Conservation (phyloP, 2,113 vertebrate genomes). For the Misgurnus mizolepis region DNA sequence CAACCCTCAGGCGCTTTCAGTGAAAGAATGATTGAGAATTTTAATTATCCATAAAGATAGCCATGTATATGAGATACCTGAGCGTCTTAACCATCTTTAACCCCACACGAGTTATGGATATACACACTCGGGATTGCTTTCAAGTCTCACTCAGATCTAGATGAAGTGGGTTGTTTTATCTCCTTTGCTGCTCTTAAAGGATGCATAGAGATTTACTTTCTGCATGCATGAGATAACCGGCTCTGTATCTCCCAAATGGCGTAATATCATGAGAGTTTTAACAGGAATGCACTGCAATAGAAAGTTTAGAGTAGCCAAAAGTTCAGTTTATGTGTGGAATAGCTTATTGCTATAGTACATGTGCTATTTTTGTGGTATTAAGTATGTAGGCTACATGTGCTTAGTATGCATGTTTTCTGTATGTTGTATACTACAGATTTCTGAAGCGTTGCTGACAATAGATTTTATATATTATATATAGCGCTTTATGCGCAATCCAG, state of each 20-base stretch:
- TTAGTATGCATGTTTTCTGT: too few species aligned
- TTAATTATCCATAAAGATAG: slow-evolving; percentile 21
- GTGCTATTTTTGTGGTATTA: too few species aligned
- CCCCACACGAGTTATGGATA: background rate
- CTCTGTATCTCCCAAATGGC: slow-evolving; percentile 17
- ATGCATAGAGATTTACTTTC: background rate
- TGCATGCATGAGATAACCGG: slow-evolving; percentile 5
- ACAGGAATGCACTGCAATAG: background rate
- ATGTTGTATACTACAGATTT: too few species aligned
- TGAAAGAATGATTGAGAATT: slow-evolving; percentile 23
- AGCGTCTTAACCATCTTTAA: slow-evolving; percentile 14
- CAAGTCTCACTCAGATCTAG: background rate
- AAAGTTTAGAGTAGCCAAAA: too few species aligned
- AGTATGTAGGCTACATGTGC: too few species aligned
- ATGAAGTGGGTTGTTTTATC: slow-evolving; percentile 33
- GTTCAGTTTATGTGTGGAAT: too few species aligned
- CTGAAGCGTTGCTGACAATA: too few species aligned
- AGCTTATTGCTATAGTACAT: too few species aligned
- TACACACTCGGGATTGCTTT: background rate
- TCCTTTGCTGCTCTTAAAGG: background rate
- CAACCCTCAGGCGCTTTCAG: slow-evolving; percentile 21
- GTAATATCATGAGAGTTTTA: slow-evolving; percentile 1
- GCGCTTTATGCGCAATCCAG: too few species aligned
- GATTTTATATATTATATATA: too few species aligned
- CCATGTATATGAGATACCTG: slow-evolving; percentile 10